Evolutionary conservation across 2,113 vertebrate genomes (phyloP), one percentile per base, ranked within the genome.

Genomic region (Hyla sarda): DNA sequence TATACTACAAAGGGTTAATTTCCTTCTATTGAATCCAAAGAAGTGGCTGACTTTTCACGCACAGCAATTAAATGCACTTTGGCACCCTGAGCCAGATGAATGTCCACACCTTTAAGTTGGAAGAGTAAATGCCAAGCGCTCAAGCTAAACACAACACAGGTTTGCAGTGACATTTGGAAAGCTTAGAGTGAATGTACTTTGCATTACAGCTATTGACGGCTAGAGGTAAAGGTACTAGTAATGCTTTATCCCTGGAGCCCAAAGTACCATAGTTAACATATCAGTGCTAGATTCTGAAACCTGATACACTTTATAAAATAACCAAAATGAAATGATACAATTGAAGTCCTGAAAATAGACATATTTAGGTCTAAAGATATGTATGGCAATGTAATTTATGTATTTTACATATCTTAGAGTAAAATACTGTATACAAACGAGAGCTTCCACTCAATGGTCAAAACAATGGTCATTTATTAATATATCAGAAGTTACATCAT

Each of bases 141-240:
- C 87, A 90, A 89, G 90, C 92, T 90, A 90, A 91, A 90, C 92
- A 89, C 90, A 89, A 88, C 90, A 88, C 37, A 77, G 79, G 92
- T 90, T 89, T 88, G 90, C 91, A 90, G 91, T 96, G 95, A 95
- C 94, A 95, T 96, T 96, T 95, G 92, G 92, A 94, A 90, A 94
- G 94, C 94, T 95, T 92, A 94, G 90, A 88, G 91, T 85, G 90
- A 88, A 92, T 95, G 94, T 94, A 93, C 91, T 95, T 94, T 93
- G 91, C 93, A 90, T 92, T 91, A 90, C 89, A 91, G 91, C 92
- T 96, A 92, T 93, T 94, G 95, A 95, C 95, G 94, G 91, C 89
- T 88, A 88, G 92, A 93, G 93, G 93, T 95, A 94, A 94, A 93
- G 93, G 93, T 90, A 90, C 92, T 91, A 88, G 90, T 90, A 90